Evolutionary conservation across 2,797 vertebrate genomes (phyloP), one percentile per base, ranked within the genome.

Genomic region (Cercopithecus mitis): DNA sequence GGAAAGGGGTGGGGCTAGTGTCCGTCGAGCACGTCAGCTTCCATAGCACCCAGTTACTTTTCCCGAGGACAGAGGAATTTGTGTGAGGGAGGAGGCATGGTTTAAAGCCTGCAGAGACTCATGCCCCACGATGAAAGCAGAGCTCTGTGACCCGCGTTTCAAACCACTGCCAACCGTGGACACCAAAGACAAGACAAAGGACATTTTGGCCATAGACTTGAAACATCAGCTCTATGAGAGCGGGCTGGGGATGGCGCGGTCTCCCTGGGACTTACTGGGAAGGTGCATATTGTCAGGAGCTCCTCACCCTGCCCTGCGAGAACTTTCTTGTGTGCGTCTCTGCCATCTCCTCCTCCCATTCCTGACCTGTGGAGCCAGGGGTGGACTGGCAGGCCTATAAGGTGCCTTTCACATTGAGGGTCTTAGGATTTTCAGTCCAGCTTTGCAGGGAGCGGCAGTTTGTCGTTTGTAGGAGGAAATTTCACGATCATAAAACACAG

Each of bases 161-260:
- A 36, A 13, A 36, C n/a, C 50, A 25, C 50, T 15, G 77, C n/a
- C 50, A 25, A n/a, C 77, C 7, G 15, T 5, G 22, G 77, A 36
- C 7, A n/a, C 50, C 20, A 1, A 20, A 52, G 47, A 24, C 1
- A 1, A 52, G 47, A 9, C 47, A 33, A 33, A 52, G 50, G 15
- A 36, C n/a, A 1, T 36, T 36, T 11, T 39, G 67, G 77, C 33
- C 20, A 0, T 3, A 2, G 47, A 22, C n/a, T n/a, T 25, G 22
- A 39, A 52, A 15, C 77, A 1, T 52, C 17, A 24, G 47, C 45
- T 14, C 4, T n/a, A 1, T 8, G 12, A n/a, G 33, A 79, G 30
- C 0, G 1, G 45, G 30, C 76, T 22, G 10, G 45, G 4, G 7
- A 2, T 1, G 45, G 30, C 3, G 2, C 43, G 6, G 30, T 12